A percentile compares a stretch with the other conserved stretches of the same genome.
phyloP scores from a whole-genome alignment of 2,113 vertebrate species.

The Muscicapa adusta region DNA sequence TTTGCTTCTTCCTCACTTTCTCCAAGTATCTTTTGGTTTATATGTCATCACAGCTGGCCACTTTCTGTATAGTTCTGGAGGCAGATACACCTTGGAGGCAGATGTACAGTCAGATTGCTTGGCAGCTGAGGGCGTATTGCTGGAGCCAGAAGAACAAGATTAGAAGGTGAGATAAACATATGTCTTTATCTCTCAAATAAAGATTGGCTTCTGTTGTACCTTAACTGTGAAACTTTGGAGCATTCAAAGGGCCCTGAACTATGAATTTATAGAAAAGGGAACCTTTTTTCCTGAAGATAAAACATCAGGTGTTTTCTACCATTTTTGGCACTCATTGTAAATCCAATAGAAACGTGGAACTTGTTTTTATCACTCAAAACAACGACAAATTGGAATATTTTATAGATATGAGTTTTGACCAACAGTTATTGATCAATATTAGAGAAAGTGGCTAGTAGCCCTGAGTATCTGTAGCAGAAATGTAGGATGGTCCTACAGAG shows the following conservation, averaged over 20 bases:
- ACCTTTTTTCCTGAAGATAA: background rate
- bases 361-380: background rate
- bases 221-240: background rate
- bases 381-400: background rate
- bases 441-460: background rate
- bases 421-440: background rate
- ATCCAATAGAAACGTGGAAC: background rate
- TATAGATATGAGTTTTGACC: background rate
- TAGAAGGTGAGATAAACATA: constrained; percentile 51
- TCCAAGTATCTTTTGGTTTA: constrained; percentile 37
- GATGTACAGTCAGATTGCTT: constrained; percentile 45
- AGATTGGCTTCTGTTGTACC: background rate
- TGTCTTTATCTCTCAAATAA: constrained; percentile 31
- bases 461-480: background rate
- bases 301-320: background rate
- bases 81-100: constrained; percentile 44
- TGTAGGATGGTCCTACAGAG: background rate
- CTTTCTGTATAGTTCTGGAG: background rate
- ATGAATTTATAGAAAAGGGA: background rate
- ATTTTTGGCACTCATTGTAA: background rate
- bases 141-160: constrained; percentile 45
- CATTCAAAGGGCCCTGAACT: background rate
- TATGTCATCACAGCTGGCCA: constrained; percentile 46
- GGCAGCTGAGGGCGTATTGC: constrained; percentile 7
- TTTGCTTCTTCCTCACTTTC: constrained; percentile 11